phyloP scores from a whole-genome alignment of 2,888 invertebrate genomes.

The Microplitis deprimator region DNA sequence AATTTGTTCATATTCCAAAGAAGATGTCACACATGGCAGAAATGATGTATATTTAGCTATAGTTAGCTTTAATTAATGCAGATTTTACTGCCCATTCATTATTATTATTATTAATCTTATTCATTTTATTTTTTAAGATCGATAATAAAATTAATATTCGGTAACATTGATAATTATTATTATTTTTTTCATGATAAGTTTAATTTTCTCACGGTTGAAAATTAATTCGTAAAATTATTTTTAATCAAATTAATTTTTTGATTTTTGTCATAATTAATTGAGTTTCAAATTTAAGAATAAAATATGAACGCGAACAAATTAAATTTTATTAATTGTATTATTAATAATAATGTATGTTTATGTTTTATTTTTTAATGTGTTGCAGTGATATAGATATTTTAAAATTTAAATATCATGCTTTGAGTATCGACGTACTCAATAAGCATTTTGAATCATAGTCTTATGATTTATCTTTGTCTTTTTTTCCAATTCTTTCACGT shows the following conservation, averaged over 20 bases:
- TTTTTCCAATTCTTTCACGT: slow-evolving; percentile 19
- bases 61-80: not conserved
- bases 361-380: not conserved
- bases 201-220: not conserved
- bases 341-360: not conserved
- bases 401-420: not conserved
- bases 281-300: not conserved
- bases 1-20: slow-evolving; percentile 95
- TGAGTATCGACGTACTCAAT: not conserved
- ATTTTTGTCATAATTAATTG: not conserved
- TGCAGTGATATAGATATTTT: not conserved
- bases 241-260: not conserved
- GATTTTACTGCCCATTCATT: too few relatives aligned
- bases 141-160: not conserved
- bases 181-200: not conserved
- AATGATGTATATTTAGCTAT: slow-evolving; percentile 93
- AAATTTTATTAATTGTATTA: not conserved
- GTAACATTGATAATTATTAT: not conserved
- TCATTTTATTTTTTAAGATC: not conserved
- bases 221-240: not conserved
- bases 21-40: slow-evolving; percentile 99
- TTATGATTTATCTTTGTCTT: not conserved
- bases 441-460: not conserved
- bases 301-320: not conserved
- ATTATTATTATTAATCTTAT: not conserved